Evolutionary conservation across 2,797 vertebrate species (phyloP).

Genomic region (Mionectes olivaceus): DNA sequence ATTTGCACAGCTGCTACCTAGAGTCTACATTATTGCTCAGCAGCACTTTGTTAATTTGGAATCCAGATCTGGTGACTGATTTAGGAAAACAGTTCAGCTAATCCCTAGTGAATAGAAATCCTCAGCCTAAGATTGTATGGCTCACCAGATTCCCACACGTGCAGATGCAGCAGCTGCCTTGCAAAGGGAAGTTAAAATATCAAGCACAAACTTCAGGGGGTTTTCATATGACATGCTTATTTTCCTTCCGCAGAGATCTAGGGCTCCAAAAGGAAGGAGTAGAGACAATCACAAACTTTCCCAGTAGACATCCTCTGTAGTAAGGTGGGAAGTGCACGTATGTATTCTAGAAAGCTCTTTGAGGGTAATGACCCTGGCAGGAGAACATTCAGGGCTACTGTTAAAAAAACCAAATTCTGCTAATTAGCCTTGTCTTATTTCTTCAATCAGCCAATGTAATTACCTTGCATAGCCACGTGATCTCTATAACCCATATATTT

Average conservation of each 20-base stretch:
- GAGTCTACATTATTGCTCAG: constrained; percentile 60
- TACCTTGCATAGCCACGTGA: background rate
- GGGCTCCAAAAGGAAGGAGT: constrained; percentile 23
- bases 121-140: constrained; percentile 44
- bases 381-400: background rate
- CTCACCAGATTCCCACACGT: constrained; percentile 66
- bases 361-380: background rate
- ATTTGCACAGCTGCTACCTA: constrained; percentile 68
- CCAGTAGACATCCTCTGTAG: background rate
- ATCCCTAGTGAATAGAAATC: constrained; percentile 70
- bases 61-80: constrained; percentile 71
- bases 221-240: constrained; percentile 21
- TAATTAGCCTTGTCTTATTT: background rate
- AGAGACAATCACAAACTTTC: background rate
- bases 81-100: constrained; percentile 68
- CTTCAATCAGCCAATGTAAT: background rate
- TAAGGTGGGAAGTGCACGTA: background rate
- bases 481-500: background rate
- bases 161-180: constrained; percentile 63
- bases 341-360: background rate
- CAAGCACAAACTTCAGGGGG: constrained; percentile 9
- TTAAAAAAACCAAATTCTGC: background rate
- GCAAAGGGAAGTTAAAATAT: constrained; percentile 62
- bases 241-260: constrained; percentile 10
- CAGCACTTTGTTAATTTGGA: constrained; percentile 70